These are phyloP conservation scores for Salminus brasiliensis DNA, from an alignment of 2,113 vertebrate genomes.

Conservation along the genomic window DNA sequence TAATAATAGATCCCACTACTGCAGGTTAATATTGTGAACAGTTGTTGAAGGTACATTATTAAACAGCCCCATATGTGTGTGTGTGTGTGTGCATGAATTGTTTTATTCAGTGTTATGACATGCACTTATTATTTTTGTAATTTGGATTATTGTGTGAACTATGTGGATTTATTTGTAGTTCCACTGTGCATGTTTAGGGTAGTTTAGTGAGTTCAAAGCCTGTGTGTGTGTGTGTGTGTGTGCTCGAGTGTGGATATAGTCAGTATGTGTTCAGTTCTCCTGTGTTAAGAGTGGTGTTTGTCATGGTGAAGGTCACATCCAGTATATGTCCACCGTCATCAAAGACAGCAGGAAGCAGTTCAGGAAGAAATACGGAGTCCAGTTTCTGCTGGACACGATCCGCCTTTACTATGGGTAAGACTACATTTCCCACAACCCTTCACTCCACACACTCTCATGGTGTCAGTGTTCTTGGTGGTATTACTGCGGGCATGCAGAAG, in stretches of 20 bases:
- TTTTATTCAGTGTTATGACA: neutral
- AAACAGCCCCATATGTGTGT: neutral
- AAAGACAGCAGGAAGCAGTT: constrained; percentile 97
- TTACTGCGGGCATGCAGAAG: neutral
- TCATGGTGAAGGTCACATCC: constrained; percentile 87
- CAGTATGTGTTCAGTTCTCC: neutral
- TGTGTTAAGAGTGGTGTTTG: constrained; percentile 9
- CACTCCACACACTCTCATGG: neutral
- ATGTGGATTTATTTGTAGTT: neutral
- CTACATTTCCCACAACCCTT: constrained; percentile 15
- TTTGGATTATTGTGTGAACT: neutral
- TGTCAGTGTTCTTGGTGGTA: neutral
- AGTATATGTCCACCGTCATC: constrained; percentile 95
- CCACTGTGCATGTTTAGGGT: neutral
- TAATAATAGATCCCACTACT: no score
- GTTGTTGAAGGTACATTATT: no score
- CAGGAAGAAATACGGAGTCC: constrained; percentile 92
- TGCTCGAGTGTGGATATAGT: neutral
- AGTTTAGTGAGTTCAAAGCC: neutral
- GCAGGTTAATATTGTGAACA: no score
- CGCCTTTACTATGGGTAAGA: constrained; percentile 93
- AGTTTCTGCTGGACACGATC: constrained; percentile 91
- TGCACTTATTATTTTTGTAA: constrained; percentile 44
- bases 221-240: neutral
- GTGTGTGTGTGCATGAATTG: neutral